Evolutionary conservation across 2,113 vertebrate genomes (phyloP), one percentile per base, ranked within the genome.

Genomic region (Balaenoptera acutorostrata): DNA sequence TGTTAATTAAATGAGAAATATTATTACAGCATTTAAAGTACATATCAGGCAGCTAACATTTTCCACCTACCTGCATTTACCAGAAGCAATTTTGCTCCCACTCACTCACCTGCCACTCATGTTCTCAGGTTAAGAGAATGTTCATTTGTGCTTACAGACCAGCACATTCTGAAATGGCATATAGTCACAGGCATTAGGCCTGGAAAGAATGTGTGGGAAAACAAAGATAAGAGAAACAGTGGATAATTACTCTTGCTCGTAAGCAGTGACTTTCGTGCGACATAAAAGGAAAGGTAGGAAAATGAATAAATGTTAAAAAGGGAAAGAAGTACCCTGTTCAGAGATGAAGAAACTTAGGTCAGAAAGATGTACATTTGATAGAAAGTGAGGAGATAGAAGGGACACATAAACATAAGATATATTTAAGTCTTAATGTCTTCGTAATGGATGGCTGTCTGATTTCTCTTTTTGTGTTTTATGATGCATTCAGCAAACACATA

Each of bases 1-100:
- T 97, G 17, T 94, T 90, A 95, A 97, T 97, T 96, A 96, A 88
- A 83, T 52, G 41, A 94, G 85, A 94, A 98, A 96, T 98, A 91
- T 97, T 97, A 95, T 90, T 97, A 94, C 77, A 97, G 77, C 36
- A 61, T 93, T 95, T 90, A 64, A 8, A 80, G 77, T 88, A 80
- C 12, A 20, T 88, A 90, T 94, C 75, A 96, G 63, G 81, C 84
- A 89, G 66, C 81, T 97, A 91, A 78, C 82, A 83, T 78, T 94
- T 97, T 97, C 82, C 18, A 3, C 71, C 88, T 61, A 94, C 85
- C n/a, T 25, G 66, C 88, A 93, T 95, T 96, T 95, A 96, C 36
- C 66, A 85, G 15, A 81, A 96, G 74, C 84, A 97, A 4, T 96
- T 94, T 92, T 88, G 27, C 63, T 98, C 71, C 80, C 94, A 95